Percentiles rank a stretch among this genome's conserved stretches.
phyloP scores from a whole-genome alignment of 2,888 invertebrate genomes.

The Oasisia sp. region DNA sequence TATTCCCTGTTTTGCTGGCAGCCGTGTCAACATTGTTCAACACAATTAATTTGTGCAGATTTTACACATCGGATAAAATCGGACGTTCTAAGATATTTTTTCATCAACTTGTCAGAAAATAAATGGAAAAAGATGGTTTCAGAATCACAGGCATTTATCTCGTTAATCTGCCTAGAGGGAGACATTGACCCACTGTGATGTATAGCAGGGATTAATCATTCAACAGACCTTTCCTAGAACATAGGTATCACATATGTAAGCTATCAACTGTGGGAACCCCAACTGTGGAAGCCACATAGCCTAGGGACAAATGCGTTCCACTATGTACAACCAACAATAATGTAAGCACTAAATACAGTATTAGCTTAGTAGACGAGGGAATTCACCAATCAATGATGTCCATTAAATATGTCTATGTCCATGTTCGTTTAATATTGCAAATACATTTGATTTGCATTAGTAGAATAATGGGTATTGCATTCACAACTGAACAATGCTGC shows the following conservation, averaged over 20 bases:
- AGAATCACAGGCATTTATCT: not conserved
- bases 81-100: not conserved
- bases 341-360: too few species aligned
- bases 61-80: not conserved
- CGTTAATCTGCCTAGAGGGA: too few species aligned
- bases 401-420: not conserved
- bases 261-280: too few species aligned
- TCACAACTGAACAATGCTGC: not conserved
- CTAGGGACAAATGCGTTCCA: too few species aligned
- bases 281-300: too few species aligned
- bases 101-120: not conserved
- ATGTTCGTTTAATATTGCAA: not conserved
- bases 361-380: not conserved
- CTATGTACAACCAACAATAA: too few species aligned
- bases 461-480: not conserved
- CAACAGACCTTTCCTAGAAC: too few species aligned
- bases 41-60: not conserved
- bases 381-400: not conserved
- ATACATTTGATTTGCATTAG: not conserved
- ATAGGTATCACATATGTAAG: too few species aligned
- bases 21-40: not conserved
- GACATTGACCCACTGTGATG: too few species aligned
- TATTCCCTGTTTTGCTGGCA: not conserved
- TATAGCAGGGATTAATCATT: too few species aligned
- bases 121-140: not conserved